phyloP scores from a whole-genome alignment of 2,113 vertebrate genomes.

The Drymodes brunneopygia region DNA sequence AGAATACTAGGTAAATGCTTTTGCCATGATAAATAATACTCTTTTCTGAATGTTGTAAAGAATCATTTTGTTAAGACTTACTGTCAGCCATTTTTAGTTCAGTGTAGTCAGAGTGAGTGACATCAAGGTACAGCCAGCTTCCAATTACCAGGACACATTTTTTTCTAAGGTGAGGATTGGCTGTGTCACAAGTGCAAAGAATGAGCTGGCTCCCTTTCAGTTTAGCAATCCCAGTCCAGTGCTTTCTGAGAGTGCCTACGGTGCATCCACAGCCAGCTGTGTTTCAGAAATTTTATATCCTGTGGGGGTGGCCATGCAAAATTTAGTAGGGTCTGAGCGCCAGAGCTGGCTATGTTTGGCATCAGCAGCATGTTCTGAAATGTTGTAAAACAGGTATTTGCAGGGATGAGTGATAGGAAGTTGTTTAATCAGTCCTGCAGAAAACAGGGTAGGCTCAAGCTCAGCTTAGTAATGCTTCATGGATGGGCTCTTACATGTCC shows the following conservation, averaged over 20 bases:
- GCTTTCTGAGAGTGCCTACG: neutral
- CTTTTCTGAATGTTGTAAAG: neutral
- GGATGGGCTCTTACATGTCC: neutral
- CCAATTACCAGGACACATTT: neutral
- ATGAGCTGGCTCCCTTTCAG: neutral
- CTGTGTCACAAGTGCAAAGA: neutral
- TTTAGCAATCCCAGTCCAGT: neutral
- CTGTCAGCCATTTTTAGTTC: neutral
- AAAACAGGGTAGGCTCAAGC: neutral
- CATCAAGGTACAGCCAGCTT: neutral
- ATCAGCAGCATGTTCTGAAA: neutral
- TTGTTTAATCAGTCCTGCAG: neutral
- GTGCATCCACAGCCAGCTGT: neutral
- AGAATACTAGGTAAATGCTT: neutral
- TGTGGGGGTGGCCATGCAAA: neutral
- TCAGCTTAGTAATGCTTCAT: neutral
- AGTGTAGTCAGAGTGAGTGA: neutral
- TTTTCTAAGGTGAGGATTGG: neutral
- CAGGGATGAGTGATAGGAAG: neutral
- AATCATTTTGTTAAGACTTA: neutral
- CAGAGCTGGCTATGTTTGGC: neutral
- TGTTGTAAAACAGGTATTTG: neutral
- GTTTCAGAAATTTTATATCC: neutral
- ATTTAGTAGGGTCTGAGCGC: neutral
- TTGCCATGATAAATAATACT: neutral